Evolutionary conservation across 2,888 invertebrate species (phyloP).

Genomic region (Altica lythri): DNA sequence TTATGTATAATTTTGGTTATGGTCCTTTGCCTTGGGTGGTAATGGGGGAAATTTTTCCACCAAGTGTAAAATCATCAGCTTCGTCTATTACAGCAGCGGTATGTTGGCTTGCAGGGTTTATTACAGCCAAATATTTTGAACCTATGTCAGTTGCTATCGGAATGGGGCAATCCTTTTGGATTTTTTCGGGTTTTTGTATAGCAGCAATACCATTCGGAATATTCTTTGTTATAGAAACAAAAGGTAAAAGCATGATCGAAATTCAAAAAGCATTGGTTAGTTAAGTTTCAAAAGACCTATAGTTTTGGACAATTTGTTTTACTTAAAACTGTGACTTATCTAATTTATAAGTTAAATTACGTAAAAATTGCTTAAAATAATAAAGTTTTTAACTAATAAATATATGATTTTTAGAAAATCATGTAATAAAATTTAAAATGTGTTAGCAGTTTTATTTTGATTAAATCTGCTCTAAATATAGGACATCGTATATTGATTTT

Average conservation of each 20-base stretch:
- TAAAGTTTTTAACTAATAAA: no score
- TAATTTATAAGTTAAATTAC: no score
- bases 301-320: no score
- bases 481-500: no score
- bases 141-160: constrained; percentile 35
- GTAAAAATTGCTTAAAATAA: no score
- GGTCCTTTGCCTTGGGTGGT: constrained; percentile 83
- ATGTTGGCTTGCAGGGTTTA: constrained; percentile 36
- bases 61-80: constrained; percentile 69
- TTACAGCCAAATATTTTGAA: constrained; percentile 42
- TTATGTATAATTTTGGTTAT: constrained; percentile 71
- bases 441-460: no score
- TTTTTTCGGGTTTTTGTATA: constrained; percentile 38
- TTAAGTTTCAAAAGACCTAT: no score
- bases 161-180: constrained; percentile 40
- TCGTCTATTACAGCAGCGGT: constrained; percentile 56
- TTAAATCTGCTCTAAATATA: no score
- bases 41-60: constrained; percentile 80
- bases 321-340: no score
- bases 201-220: constrained; percentile 36
- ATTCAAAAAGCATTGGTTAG: constrained; percentile 34
- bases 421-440: no score
- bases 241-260: constrained; percentile 40
- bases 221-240: constrained; percentile 43
- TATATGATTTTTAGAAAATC: no score